Evolutionary conservation across 2,888 invertebrate species (phyloP), one percentile per base, ranked within the genome.

Genomic region (Diadegma fenestrale): DNA sequence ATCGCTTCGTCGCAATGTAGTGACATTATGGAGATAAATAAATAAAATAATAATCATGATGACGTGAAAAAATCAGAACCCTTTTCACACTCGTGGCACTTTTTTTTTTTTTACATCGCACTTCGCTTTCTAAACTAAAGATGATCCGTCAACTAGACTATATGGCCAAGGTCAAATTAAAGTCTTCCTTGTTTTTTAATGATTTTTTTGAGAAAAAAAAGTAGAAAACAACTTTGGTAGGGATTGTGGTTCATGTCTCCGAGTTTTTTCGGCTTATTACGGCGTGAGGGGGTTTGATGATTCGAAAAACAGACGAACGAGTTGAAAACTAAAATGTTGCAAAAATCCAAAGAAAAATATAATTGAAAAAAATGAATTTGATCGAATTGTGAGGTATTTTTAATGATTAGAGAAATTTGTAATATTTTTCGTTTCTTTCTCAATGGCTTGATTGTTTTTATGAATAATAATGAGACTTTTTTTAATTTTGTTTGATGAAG

Each of bases 111-210:
- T 43, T 12, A 19, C 19, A 1, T 58, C 45, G 26, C 8, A n/a
- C 14, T 10, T 37, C 37, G 37, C 37, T 37, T 10, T 7, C 89
- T 89, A 90, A 71, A 88, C 88, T 90, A 89, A 89, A 63, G 87
- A 82, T 89, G 89, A 91, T 79, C 63, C 82, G 83, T 69, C 82
- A 51, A 86, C 89, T 89, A 88, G 71, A 88, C 91, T 90, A 90
- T 89, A 89, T 89, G 85, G 22, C 22, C 89, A 87, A 89, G 75
- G 87, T 43, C 43, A 64, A 54, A 68, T 68, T 54, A 80, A 68
- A 48, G 54, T 54, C 54, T 54, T 4, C 3, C 58, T 41, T 72
- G 37, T 88, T 87, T 89, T 84, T 19, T 43, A 63, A 51, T 22
- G 26, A 14, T 72, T 17, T 14, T 61, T 61, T 41, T 79, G 68